Percentiles rank a stretch among this genome's conserved stretches.
Evolutionary conservation across 2,888 invertebrate species (phyloP).

Genomic region (Microctonus hyperodae): DNA sequence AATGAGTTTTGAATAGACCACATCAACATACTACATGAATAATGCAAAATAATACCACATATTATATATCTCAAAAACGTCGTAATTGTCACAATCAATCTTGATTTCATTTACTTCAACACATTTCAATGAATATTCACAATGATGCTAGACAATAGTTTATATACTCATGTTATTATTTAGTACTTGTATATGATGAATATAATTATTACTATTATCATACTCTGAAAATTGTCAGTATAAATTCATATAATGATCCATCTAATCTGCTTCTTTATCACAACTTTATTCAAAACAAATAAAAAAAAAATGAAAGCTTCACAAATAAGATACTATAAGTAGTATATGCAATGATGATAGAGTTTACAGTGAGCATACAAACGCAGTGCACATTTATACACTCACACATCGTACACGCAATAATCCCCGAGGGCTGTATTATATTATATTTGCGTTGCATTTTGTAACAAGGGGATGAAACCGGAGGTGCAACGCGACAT

Average conservation of each 20-base stretch:
- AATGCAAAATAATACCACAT: no score
- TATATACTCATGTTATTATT: no score
- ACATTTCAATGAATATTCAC: slow-evolving; percentile 6
- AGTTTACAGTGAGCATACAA: slow-evolving; percentile 12
- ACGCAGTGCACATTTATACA: slow-evolving; percentile 18
- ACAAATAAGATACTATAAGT: not conserved
- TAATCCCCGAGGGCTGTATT: slow-evolving; percentile 31
- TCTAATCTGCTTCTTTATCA: no score
- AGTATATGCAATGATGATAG: slow-evolving; percentile 19
- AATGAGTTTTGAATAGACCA: no score
- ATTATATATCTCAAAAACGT: slow-evolving; percentile 8
- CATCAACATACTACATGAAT: not conserved
- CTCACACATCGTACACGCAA: not conserved
- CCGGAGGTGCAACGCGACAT: slow-evolving; percentile 9
- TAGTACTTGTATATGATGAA: no score
- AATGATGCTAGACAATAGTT: no score
- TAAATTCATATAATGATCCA: no score
- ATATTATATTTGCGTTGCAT: slow-evolving; percentile 33
- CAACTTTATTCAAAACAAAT: not conserved
- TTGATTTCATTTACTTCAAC: not conserved
- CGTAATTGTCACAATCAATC: slow-evolving; percentile 12
- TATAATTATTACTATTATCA: no score
- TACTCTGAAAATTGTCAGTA: no score
- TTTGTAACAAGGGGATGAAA: slow-evolving; percentile 30
- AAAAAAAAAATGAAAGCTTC: not conserved